Evolutionary conservation across 1,140 invertebrate species (phyloP).

Genomic region (Anastrepha ludens): DNA sequence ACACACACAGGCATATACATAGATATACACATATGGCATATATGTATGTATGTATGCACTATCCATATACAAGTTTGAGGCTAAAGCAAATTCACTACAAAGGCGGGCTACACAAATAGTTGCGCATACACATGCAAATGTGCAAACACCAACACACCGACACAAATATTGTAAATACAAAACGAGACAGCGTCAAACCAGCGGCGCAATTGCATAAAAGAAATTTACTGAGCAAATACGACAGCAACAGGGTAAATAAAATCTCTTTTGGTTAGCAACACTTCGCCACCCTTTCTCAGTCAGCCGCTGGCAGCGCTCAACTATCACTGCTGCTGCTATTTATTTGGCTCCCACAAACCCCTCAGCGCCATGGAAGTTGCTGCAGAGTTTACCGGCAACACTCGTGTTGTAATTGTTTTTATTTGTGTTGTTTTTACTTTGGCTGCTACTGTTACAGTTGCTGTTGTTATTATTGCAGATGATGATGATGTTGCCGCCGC

Average conservation of each 20-base stretch:
- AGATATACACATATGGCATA: neutral
- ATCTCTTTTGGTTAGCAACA: slow-evolving; percentile 51
- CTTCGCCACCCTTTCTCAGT: neutral
- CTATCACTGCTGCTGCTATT: neutral
- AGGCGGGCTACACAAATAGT: neutral
- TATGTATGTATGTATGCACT: neutral
- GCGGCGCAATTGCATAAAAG: slow-evolving; percentile 52
- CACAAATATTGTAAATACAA: neutral
- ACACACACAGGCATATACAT: neutral
- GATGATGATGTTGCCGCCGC: slow-evolving; percentile 11
- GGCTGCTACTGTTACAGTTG: neutral
- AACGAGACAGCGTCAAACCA: slow-evolving; percentile 48
- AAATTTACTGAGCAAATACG: slow-evolving; percentile 47
- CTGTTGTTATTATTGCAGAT: neutral
- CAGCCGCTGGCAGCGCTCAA: neutral
- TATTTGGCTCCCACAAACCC: neutral
- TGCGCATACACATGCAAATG: slow-evolving; percentile 10
- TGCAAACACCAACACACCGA: neutral
- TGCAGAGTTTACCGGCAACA: no score
- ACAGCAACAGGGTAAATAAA: slow-evolving; percentile 52
- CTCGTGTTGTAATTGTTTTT: neutral
- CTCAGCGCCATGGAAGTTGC: neutral
- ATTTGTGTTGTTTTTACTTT: neutral
- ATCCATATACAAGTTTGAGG: neutral
- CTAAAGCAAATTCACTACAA: slow-evolving; percentile 36